Conservation (phyloP, 2,888 invertebrate species). For the Plagodis pulveraria region DNA sequence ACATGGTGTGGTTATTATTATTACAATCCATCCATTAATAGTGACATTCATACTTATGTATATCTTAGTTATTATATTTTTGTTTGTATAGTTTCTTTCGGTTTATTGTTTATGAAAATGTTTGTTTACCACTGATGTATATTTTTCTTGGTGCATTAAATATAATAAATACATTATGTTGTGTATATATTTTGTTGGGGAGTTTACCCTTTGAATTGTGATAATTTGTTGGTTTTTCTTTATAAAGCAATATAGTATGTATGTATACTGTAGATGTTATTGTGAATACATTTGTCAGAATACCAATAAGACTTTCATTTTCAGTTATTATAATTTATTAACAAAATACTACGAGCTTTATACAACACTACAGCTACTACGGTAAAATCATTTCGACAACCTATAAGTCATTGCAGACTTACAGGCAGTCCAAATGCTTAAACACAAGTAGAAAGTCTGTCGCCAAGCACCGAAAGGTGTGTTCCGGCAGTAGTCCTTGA, state of each 20-base stretch:
- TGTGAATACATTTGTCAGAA: slow-evolving; percentile 28
- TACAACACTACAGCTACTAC: no score
- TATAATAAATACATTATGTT: background rate
- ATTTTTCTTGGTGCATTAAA: slow-evolving; percentile 23
- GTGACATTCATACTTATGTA: no score
- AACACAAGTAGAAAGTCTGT: no score
- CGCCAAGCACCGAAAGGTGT: no score
- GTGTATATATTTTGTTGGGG: slow-evolving; percentile 20
- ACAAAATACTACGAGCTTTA: no score
- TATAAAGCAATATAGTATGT: slow-evolving; percentile 25
- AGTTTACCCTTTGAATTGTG: slow-evolving; percentile 31
- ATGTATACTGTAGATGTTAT: slow-evolving; percentile 28
- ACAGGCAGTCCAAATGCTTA: no score
- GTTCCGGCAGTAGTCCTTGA: no score
- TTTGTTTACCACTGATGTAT: slow-evolving; percentile 24
- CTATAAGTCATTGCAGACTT: no score
- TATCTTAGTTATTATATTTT: background rate
- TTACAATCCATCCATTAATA: no score
- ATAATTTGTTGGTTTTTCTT: slow-evolving; percentile 35
- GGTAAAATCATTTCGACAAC: no score
- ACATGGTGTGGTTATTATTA: no score
- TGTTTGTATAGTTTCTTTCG: background rate
- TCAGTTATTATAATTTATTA: background rate
- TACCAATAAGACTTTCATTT: slow-evolving; percentile 6
- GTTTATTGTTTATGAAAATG: slow-evolving; percentile 4